Base-by-base conservation (phyloP, 2,113 vertebrate genomes). In the Pedetes capensis region DNA sequence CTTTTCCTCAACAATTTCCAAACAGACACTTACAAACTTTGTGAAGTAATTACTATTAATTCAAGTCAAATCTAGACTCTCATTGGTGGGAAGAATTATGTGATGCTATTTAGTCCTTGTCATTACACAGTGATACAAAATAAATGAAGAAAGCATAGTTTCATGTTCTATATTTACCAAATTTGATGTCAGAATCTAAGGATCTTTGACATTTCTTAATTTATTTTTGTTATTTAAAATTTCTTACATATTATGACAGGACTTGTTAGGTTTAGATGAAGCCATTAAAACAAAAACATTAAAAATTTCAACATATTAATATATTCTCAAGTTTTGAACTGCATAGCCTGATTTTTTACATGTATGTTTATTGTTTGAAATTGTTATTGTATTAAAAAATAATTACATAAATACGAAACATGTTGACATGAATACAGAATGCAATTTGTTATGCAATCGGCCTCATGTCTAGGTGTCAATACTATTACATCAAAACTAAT, bases 31-130 rank as follows among this genome's bases (percentile, higher is more conserved):
- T 81, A 39, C 20, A 91, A 25, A 64, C 29, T 79, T 69, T 64
- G 13, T 85, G 29, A 95, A 32, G 37, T 23, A 83, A 81, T 57
- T 74, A 91, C 5, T n/a, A 81, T 47, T 55, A 68, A 93, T 85
- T 91, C 37, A 72, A 95, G 55, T 23, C 32, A 89, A 82, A 93
- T 69, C 80, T 75, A 75, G n/a, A n/a, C 34, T 44, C n/a, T 89
- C 34, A 6, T 55, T 51, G 14, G 29, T 76, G 5, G 32, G 42
- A 80, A 76, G 27, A 81, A 84, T 87, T 91, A 37, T 66, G 20
- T 5, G 10, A 63, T 71, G 10, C 3, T 69, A 37, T 23, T 57
- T 81, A 25, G 20, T 61, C 2, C 5, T 53, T 74, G 3, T 29
- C 22, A 86, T 53, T 75, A 64, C 32, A 49, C 8, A 64, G 10